Base-by-base conservation (phyloP, 2,113 vertebrate genomes). In the Trematocara nigrifrons region DNA sequence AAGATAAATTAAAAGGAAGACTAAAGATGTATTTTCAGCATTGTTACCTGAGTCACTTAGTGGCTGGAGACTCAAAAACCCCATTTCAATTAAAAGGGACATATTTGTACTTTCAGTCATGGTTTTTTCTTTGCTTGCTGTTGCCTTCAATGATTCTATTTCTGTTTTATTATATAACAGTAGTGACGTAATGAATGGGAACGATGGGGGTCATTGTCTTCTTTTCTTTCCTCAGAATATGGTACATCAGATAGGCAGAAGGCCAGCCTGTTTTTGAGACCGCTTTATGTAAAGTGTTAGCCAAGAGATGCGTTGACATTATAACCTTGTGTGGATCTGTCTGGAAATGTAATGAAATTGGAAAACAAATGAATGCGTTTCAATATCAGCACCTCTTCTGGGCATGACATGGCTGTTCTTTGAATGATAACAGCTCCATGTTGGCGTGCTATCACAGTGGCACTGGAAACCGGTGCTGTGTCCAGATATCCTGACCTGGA, bases 351-450 rank as follows among this genome's bases (percentile, higher is more conserved):
- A 51, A 76, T 76, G 26, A 76, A 51, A 82, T 7, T 83, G 76
- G 78, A 64, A 80, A 47, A 84, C 7, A 64, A 69, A 59, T 35
- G 52, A 76, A 51, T 76, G 45, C 18, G 45, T 76, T 64, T 83
- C 61, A 69, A 35, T 61, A 86, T 88, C 86, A 87, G 78, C 35
- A 13, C 74, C 77, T 85, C 56, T 81, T 82, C 79, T 79, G 87
- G 56, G 74, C 61, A 40, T 15, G 52, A 81, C 42, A n/a, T 53
- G 64, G 81, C 89, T 89, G 80, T 57, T 86, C 33, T 80, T 54
- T 78, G 59, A 81, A 82, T 74, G 77, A 89, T 89, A 91, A 84
- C 87, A 83, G 61, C 66, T 80, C 80, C 26, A 7, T 33, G 71
- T 51, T 76, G 71, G 71, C 45, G 4, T 3, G 45, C 54, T 64